These are phyloP conservation scores for Geotrypetes seraphini DNA, from an alignment of 2,797 vertebrate species.

Conservation along the genomic window DNA sequence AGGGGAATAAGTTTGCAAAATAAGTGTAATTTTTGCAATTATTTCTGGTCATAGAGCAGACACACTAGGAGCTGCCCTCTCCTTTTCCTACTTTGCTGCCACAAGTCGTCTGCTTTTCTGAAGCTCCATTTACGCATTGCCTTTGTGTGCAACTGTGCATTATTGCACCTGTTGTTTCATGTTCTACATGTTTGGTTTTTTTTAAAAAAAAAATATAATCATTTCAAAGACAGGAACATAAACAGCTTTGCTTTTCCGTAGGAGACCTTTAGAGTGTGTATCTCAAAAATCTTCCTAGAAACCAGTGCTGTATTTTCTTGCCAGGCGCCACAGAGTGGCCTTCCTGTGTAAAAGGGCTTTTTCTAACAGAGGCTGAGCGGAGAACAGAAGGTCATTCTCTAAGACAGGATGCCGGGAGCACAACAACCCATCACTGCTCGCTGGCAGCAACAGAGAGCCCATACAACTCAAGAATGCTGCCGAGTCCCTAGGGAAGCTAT, in stretches of 20 bases:
- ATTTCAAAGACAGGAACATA: conserved; percentile 38
- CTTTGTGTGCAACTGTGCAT: not conserved
- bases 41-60: not conserved
- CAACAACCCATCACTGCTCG: conserved; percentile 41
- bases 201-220: conserved; percentile 22
- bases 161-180: conserved; percentile 29
- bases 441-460: conserved; percentile 51
- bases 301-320: conserved; percentile 40
- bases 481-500: conserved; percentile 48
- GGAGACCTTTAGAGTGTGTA: conserved; percentile 6
- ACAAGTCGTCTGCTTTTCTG: conserved; percentile 8
- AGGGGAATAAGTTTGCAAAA: not conserved
- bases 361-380: conserved; percentile 36
- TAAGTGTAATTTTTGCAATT: not conserved
- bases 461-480: conserved; percentile 42
- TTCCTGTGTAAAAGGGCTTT: conserved; percentile 49
- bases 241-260: conserved; percentile 37
- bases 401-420: conserved; percentile 57
- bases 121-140: conserved; percentile 6
- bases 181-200: conserved; percentile 31
- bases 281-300: conserved; percentile 45
- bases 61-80: not conserved
- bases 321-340: conserved; percentile 39
- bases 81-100: too few species aligned
- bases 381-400: conserved; percentile 49